These are phyloP conservation scores for Asteroscopus sphinx DNA, from an alignment of 2,888 invertebrate species.

Conservation along the genomic window DNA sequence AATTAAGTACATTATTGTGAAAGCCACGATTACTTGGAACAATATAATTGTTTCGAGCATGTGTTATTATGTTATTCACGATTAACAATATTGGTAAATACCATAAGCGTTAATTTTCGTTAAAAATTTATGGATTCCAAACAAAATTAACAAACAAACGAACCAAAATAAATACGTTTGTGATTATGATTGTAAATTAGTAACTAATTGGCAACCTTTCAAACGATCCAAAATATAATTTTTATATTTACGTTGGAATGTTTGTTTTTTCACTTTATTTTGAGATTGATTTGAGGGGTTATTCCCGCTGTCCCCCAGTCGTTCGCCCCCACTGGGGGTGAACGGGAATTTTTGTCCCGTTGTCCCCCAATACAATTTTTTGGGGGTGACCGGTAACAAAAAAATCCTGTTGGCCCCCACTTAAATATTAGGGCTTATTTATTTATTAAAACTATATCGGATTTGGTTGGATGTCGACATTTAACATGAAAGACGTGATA, in stretches of 20 bases:
- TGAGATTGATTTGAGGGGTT: slow-evolving; percentile 2
- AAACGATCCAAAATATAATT: slow-evolving; percentile 4
- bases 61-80: slow-evolving; percentile 7
- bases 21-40: slow-evolving; percentile 20
- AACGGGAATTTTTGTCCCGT: too few relatives aligned
- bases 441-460: too few relatives aligned
- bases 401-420: too few relatives aligned
- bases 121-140: not conserved
- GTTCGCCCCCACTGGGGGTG: too few relatives aligned
- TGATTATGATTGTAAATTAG: not conserved
- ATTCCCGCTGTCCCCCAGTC: too few relatives aligned
- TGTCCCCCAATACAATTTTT: too few relatives aligned
- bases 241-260: not conserved
- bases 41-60: not conserved
- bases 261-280: too few relatives aligned
- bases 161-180: not conserved
- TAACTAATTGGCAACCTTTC: slow-evolving; percentile 13
- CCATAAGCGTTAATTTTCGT: not conserved
- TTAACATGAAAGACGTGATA: too few relatives aligned
- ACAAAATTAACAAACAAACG: slow-evolving; percentile 3
- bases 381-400: too few relatives aligned
- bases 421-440: too few relatives aligned
- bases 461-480: too few relatives aligned
- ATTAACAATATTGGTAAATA: slow-evolving; percentile 7
- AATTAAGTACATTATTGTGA: slow-evolving; percentile 38